A percentile compares a stretch with the other conserved stretches of the same genome.
Conservation (phyloP, 2,888 invertebrate species). For the Scrobipalpa costella region DNA sequence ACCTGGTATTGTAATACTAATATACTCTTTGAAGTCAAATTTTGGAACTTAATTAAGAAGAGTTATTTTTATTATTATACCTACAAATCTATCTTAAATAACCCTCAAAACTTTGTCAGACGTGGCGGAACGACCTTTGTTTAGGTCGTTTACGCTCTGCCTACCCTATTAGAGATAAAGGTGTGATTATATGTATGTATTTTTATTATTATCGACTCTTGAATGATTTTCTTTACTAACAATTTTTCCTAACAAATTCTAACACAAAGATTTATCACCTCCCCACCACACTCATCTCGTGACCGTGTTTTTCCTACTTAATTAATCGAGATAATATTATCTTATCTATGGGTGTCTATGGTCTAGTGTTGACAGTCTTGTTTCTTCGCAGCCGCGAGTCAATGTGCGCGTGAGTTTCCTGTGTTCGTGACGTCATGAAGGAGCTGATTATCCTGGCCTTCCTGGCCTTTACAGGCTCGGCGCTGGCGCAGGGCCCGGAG, state of each 20-base stretch:
- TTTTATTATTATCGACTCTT: no score
- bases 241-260: no score
- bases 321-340: slow-evolving; percentile 67
- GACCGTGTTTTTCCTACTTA: slow-evolving; percentile 75
- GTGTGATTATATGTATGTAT: no score
- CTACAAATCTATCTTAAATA: no score
- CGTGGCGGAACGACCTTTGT: no score
- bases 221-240: not conserved
- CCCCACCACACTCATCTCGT: slow-evolving; percentile 56
- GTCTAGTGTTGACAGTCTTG: slow-evolving; percentile 50
- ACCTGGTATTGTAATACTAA: no score
- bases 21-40: no score
- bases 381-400: slow-evolving; percentile 61
- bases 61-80: no score
- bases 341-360: slow-evolving; percentile 52
- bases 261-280: slow-evolving; percentile 10
- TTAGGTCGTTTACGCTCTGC: no score
- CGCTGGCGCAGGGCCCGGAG: slow-evolving; percentile 56
- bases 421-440: slow-evolving; percentile 35
- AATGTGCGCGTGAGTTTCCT: slow-evolving; percentile 42
- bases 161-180: no score
- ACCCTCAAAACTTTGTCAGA: no score
- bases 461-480: slow-evolving; percentile 51
- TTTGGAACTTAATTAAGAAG: no score
- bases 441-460: slow-evolving; percentile 45